A percentile compares a stretch with the other conserved stretches of the same genome.
Evolutionary conservation across 2,113 vertebrate genomes (phyloP).

Genomic region (Caloenas nicobarica): DNA sequence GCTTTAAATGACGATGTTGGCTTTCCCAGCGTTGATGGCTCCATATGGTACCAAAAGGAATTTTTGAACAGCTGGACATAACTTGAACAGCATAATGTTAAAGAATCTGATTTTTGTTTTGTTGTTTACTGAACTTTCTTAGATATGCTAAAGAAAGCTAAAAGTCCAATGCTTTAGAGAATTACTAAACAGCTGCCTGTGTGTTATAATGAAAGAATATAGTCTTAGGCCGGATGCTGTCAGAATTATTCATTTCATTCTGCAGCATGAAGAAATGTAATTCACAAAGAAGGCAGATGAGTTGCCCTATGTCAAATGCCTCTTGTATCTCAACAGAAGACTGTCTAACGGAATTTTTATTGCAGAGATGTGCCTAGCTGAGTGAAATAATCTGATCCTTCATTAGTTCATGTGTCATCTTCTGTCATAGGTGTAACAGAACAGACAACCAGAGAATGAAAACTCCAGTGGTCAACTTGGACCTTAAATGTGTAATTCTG

Average conservation of each 20-base stretch:
- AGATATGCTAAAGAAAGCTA: background rate
- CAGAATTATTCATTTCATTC: background rate
- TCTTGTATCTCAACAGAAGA: background rate
- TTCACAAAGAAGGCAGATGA: background rate
- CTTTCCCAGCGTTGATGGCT: background rate
- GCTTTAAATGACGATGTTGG: accelerated
- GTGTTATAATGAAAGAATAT: background rate
- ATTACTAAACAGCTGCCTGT: background rate
- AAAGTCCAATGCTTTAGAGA: background rate
- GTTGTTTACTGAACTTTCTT: background rate
- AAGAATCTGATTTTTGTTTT: background rate
- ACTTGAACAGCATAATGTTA: background rate
- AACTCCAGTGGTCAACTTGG: background rate
- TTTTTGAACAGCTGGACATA: background rate
- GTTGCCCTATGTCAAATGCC: background rate
- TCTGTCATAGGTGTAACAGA: background rate
- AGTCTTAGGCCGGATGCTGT: background rate
- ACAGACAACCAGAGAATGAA: background rate
- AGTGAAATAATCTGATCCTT: background rate
- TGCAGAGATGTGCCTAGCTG: background rate
- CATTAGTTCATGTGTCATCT: background rate
- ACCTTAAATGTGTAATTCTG: background rate
- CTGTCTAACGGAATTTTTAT: background rate
- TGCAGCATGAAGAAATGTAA: background rate
- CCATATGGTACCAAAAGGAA: background rate